Conservation (phyloP, 2,888 invertebrate species). For the Phaonia tiefii region DNA sequence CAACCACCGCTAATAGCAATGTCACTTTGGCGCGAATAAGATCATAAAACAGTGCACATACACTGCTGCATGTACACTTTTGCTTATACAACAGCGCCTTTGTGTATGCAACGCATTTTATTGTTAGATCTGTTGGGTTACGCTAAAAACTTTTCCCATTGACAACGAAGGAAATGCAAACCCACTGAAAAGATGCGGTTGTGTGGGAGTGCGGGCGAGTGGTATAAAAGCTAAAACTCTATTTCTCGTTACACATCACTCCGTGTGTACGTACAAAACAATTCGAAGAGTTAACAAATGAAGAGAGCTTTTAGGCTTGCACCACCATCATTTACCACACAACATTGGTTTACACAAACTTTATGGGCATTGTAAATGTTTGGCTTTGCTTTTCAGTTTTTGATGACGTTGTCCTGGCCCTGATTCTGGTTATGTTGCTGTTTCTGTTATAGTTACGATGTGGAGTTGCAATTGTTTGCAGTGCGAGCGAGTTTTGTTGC, state of each 20-base stretch:
- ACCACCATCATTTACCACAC: conserved; percentile 40
- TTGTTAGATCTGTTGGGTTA: conserved; percentile 5
- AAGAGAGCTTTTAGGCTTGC: conserved; percentile 41
- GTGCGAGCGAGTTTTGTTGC: conserved; percentile 27
- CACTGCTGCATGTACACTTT: not conserved
- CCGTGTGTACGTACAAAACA: not conserved
- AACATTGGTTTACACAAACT: conserved; percentile 50
- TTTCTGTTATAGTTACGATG: not conserved
- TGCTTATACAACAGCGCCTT: not conserved
- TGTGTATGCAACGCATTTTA: conserved; percentile 35
- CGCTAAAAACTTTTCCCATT: conserved; percentile 38
- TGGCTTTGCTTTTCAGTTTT: conserved; percentile 35
- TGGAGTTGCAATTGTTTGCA: conserved; percentile 31
- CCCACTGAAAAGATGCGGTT: conserved; percentile 21
- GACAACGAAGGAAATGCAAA: conserved; percentile 40
- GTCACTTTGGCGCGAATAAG: conserved; percentile 53
- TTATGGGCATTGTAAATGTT: conserved; percentile 46
- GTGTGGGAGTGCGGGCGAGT: not conserved
- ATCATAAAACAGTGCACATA: conserved; percentile 41
- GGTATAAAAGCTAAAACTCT: too few relatives aligned
- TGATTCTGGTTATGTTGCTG: not conserved
- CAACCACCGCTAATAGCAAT: conserved; percentile 47
- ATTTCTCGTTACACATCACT: not conserved
- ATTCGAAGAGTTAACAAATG: not conserved
- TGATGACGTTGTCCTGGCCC: conserved; percentile 8